phyloP scores from a whole-genome alignment of 2,888 invertebrate species.

The Electrophaes corylata region DNA sequence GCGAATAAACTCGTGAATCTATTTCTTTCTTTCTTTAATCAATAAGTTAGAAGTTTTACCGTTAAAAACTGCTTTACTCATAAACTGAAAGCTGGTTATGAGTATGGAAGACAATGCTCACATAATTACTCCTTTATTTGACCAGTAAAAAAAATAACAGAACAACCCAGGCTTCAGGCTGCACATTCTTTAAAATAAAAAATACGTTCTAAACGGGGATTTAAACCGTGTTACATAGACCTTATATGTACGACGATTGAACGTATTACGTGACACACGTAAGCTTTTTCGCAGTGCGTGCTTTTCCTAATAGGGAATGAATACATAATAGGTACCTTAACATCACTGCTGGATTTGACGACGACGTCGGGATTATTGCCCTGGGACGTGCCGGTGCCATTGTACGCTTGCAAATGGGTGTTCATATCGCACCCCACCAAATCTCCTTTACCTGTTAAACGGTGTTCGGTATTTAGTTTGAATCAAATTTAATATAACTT shows the following conservation, averaged over 20 bases:
- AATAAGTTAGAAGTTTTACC: too few species aligned
- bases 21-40: too few species aligned
- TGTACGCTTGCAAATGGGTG: constrained; percentile 88
- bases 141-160: neutral
- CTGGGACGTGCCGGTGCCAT: constrained; percentile 84
- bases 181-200: too few species aligned
- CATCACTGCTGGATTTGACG: constrained; percentile 97
- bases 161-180: too few species aligned
- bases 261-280: neutral
- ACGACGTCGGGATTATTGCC: constrained; percentile 89
- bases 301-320: constrained; percentile 22
- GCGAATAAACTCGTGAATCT: too few species aligned
- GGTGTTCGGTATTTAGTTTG: constrained; percentile 38
- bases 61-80: neutral
- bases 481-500: constrained; percentile 32
- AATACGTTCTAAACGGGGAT: too few species aligned
- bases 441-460: constrained; percentile 94
- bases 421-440: constrained; percentile 96
- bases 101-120: neutral
- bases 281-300: constrained; percentile 15
- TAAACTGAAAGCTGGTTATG: neutral
- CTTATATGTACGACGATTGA: neutral
- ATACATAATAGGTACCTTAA: constrained; percentile 82
- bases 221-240: too few species aligned
- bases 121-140: neutral